These are phyloP conservation scores for Lampris incognitus DNA, from an alignment of 2,113 vertebrate species.

Conservation along the genomic window DNA sequence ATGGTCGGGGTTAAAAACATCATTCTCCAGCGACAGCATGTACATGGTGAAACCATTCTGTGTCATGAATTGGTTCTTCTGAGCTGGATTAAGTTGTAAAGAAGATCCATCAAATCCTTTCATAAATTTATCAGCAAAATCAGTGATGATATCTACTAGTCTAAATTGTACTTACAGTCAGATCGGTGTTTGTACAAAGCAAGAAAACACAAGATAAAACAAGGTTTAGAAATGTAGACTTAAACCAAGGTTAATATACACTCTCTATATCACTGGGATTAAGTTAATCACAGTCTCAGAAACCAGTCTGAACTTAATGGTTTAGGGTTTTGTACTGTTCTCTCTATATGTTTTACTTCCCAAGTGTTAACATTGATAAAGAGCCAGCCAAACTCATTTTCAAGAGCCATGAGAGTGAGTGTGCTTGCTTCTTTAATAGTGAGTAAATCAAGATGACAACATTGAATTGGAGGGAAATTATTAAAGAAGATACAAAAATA, in stretches of 20 bases:
- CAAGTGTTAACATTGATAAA: no score
- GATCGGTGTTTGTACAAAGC: neutral
- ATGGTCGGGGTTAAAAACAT: conserved; percentile 88
- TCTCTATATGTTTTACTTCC: no score
- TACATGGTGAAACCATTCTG: conserved; percentile 96
- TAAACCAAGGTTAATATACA: neutral
- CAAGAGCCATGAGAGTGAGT: no score
- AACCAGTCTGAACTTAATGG: neutral
- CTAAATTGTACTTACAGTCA: neutral
- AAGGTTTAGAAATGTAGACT: neutral
- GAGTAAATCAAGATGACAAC: no score
- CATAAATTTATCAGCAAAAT: neutral
- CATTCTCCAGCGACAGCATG: conserved; percentile 89
- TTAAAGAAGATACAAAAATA: neutral
- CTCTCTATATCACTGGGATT: neutral
- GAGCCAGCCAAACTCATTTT: no score
- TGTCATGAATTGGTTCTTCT: conserved; percentile 90
- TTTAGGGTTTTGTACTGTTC: no score
- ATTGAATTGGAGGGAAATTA: no score
- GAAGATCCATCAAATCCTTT: neutral
- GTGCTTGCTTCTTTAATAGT: no score
- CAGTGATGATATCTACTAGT: neutral
- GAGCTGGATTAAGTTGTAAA: conserved; percentile 79
- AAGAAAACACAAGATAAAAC: neutral
- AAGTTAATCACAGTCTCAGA: neutral